Percentiles rank a stretch among this genome's conserved stretches.
These are phyloP conservation scores for Congeria kusceri DNA, from an alignment of 2,888 invertebrate genomes.

Conservation along the genomic window DNA sequence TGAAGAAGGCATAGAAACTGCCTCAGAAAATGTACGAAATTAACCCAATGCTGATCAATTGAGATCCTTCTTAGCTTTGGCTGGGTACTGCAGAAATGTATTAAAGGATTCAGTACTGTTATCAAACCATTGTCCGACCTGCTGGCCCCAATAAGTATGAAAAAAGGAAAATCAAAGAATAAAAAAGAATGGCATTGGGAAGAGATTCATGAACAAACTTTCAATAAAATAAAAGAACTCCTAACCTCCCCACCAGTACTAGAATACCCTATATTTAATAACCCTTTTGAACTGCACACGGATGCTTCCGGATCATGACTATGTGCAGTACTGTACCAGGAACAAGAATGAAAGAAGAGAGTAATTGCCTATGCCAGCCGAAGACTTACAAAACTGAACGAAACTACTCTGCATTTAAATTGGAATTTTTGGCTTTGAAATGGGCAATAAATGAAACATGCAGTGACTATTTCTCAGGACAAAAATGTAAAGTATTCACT, in stretches of 20 bases:
- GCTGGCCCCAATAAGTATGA: neutral
- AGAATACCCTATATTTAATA: neutral
- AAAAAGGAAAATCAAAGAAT: neutral
- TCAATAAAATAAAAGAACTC: neutral
- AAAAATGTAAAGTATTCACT: too few species aligned
- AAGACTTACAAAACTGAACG: too few species aligned
- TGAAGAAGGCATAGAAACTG: neutral
- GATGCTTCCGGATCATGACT: too few species aligned
- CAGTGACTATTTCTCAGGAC: too few species aligned
- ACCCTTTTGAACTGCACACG: too few species aligned
- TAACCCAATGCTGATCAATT: conserved; percentile 16
- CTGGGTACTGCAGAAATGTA: neutral
- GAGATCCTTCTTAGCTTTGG: conserved; percentile 15
- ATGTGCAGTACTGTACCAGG: conserved; percentile 1
- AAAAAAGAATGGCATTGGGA: neutral
- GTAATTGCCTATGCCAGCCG: too few species aligned
- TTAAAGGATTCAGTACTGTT: too few species aligned
- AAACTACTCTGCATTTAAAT: conserved; percentile 10
- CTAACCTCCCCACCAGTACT: conserved; percentile 4
- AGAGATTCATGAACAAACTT: too few species aligned
- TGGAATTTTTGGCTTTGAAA: conserved; percentile 16
- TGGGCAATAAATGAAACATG: too few species aligned
- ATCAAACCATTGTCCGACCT: too few species aligned
- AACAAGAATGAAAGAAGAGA: too few species aligned
- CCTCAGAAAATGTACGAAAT: neutral